Conservation (phyloP, 2,888 invertebrate genomes). For the Abrostola tripartita region DNA sequence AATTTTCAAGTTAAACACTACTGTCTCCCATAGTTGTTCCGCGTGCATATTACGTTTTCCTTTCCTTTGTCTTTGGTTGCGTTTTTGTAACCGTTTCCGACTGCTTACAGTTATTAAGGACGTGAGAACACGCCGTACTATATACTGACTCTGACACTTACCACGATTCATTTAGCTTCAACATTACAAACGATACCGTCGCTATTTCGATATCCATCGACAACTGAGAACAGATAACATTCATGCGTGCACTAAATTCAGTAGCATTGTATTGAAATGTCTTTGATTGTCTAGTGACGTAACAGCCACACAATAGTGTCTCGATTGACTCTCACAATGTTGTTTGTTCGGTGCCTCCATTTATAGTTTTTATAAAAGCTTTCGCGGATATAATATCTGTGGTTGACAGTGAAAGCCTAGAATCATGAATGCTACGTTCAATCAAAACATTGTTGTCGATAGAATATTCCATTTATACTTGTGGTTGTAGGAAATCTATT, state of each 20-base stretch:
- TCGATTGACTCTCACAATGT: conserved; percentile 47
- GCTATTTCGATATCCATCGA: conserved; percentile 68
- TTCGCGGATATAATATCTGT: conserved; percentile 63
- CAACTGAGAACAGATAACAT: conserved; percentile 49
- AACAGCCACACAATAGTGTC: conserved; percentile 51
- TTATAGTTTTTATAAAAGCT: conserved; percentile 64
- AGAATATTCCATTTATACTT: conserved; percentile 46
- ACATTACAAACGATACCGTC: conserved; percentile 64
- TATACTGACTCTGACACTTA: conserved; percentile 68
- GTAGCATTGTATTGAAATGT: conserved; percentile 49
- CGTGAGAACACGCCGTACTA: conserved; percentile 77
- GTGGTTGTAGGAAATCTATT: conserved; percentile 44
- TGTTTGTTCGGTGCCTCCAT: conserved; percentile 51
- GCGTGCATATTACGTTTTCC: conserved; percentile 77
- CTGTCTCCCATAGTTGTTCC: conserved; percentile 75
- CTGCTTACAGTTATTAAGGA: conserved; percentile 82
- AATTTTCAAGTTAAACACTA: conserved; percentile 61
- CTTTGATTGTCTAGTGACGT: conserved; percentile 40
- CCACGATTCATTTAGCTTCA: conserved; percentile 74
- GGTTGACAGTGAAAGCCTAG: conserved; percentile 69
- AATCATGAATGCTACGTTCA: conserved; percentile 54
- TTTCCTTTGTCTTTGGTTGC: conserved; percentile 82
- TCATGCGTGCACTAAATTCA: conserved; percentile 37
- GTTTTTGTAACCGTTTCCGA: conserved; percentile 86
- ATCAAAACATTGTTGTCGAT: conserved; percentile 52